These are phyloP conservation scores for Sialia sialis DNA, from an alignment of 2,113 vertebrate species.

Conservation along the genomic window DNA sequence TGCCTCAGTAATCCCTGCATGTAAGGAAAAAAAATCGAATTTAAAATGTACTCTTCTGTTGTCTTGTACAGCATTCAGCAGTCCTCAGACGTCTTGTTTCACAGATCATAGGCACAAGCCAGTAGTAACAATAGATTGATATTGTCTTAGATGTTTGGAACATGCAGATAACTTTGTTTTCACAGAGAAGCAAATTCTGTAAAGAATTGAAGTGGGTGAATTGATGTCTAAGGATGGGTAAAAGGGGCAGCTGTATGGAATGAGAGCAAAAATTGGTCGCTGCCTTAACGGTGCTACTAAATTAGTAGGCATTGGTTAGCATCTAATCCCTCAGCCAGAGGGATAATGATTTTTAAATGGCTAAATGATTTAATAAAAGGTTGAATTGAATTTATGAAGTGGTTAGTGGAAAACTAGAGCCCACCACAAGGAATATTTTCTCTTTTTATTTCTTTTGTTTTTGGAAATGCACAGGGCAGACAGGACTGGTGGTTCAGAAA, in stretches of 20 bases:
- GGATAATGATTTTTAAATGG: background rate
- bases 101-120: background rate
- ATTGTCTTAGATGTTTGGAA: background rate
- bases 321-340: background rate
- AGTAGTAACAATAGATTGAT: background rate
- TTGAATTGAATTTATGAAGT: background rate
- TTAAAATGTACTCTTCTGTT: background rate
- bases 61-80: background rate
- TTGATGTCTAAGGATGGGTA: background rate
- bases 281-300: background rate
- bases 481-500: background rate
- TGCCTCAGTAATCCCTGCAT: background rate
- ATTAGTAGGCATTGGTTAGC: background rate
- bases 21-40: background rate
- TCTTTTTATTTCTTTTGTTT: background rate
- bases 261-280: background rate
- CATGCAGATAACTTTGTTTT: background rate
- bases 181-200: background rate
- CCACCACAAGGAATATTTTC: background rate
- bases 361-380: background rate
- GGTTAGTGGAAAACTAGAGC: background rate
- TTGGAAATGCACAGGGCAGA: background rate
- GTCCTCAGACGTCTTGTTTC: background rate
- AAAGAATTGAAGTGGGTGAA: background rate
- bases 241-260: background rate